Evolutionary conservation across 2,113 vertebrate genomes (phyloP).

Genomic region (Mugil cephalus): DNA sequence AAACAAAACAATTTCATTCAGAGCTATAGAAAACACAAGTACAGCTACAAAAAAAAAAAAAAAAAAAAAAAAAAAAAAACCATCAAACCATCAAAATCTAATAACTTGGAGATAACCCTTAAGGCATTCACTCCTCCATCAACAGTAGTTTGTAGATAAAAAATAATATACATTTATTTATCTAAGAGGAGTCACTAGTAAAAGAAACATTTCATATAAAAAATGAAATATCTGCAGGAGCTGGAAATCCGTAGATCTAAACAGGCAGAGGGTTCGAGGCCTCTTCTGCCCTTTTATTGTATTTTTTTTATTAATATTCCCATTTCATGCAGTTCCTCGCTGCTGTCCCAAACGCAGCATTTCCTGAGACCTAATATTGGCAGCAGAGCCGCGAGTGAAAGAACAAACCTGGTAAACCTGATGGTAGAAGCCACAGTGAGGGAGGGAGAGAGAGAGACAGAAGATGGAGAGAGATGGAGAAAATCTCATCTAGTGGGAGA

Average conservation of each 20-base stretch:
- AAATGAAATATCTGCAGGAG: slow-evolving; percentile 11
- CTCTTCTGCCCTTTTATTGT: slow-evolving; percentile 46
- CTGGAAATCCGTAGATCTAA: slow-evolving; percentile 33
- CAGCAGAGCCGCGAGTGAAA: slow-evolving; percentile 55
- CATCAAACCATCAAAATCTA: slow-evolving; percentile 1
- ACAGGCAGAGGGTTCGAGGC: slow-evolving; percentile 36
- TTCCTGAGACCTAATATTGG: slow-evolving; percentile 74
- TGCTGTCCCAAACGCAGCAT: slow-evolving; percentile 49
- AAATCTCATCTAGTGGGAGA: slow-evolving; percentile 65
- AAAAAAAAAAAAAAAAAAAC: too few relatives aligned
- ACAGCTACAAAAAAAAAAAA: slow-evolving; percentile 11
- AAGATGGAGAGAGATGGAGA: slow-evolving; percentile 6
- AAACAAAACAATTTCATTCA: neutral
- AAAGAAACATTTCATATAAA: slow-evolving; percentile 14
- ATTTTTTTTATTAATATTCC: slow-evolving; percentile 64
- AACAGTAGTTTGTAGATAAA: neutral
- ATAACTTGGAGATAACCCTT: neutral
- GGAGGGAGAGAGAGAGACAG: slow-evolving; percentile 3
- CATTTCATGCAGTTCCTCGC: slow-evolving; percentile 59
- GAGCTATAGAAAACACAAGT: neutral
- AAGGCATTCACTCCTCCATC: slow-evolving; percentile 2
- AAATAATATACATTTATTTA: neutral
- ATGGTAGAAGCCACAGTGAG: slow-evolving; percentile 31
- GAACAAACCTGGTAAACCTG: slow-evolving; percentile 40
- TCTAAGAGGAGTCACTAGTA: neutral